Evolutionary conservation across 2,797 vertebrate species (phyloP).

Genomic region (Erethizon dorsatum): DNA sequence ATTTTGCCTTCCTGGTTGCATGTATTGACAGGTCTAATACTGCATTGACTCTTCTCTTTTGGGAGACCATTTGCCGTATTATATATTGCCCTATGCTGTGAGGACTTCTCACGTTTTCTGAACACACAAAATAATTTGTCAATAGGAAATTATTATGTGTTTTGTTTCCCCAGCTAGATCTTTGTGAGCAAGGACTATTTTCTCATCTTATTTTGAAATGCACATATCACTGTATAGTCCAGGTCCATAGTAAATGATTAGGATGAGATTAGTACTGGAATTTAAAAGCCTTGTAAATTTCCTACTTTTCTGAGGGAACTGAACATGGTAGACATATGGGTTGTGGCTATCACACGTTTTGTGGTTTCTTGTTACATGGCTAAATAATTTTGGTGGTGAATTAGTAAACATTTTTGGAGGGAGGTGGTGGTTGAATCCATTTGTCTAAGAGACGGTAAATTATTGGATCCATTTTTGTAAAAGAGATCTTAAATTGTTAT

Average conservation of each 20-base stretch:
- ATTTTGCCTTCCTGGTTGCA: background rate
- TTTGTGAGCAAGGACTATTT: slow-evolving; percentile 26
- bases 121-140: background rate
- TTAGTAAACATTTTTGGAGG: background rate
- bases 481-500: background rate
- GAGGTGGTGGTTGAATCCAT: background rate
- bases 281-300: background rate
- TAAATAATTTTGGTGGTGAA: slow-evolving; percentile 23
- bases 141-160: background rate
- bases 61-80: background rate
- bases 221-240: background rate
- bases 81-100: background rate
- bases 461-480: background rate
- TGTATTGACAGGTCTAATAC: background rate
- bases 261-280: background rate
- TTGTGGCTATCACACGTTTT: background rate
- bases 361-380: slow-evolving; percentile 18
- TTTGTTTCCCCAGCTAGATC: background rate
- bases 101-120: background rate
- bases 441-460: background rate
- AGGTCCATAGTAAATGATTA: background rate
- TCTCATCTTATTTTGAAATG: slow-evolving; percentile 23
- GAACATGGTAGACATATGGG: background rate
- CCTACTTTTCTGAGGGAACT: background rate
- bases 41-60: background rate